Evolutionary conservation across 2,797 vertebrate species (phyloP), one percentile per base, ranked within the genome.

Genomic region (Sebastes melanostomus): DNA sequence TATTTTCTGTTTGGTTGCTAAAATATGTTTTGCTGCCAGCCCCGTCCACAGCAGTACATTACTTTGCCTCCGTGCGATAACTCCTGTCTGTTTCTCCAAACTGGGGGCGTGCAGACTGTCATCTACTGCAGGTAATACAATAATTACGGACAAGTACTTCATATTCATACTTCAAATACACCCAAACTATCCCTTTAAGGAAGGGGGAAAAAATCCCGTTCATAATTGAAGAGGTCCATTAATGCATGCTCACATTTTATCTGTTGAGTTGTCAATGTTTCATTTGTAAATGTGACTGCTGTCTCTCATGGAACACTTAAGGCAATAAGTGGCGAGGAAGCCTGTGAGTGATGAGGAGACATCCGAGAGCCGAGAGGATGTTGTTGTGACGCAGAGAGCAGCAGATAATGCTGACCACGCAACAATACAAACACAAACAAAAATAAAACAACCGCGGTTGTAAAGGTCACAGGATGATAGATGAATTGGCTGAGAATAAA

Each of bases 401-500:
- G 52, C 50, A 52, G 24, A 66, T 36, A 63, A 78, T 80, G 85
- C 79, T 83, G 71, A 81, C 32, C 9, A 38, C 3, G 71, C 70
- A 58, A 66, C 42, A 75, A 77, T 30, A 66, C n/a, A 60, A 82
- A 73, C 11, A 38, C 62, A 77, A 82, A 56, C 11, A 56, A 66
- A 80, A 69, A 81, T 66, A 77, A 75, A 80, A 81, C 59, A 72
- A 27, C 18, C 30, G 9, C 5, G 14, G 24, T 11, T 78, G 70
- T 79, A 70, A 79, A 82, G 78, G 70, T 80, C 60, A 34, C 34
- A 30, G 71, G 29, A 77, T 80, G 80, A 82, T 65, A 32, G 70
- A 81, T 89, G 38, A 58, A 55, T 54, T 68, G 75, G 34, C 24
- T 55, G 36, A 42, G 20, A 58, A 61, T 7, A 62, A 36, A 63